phyloP scores from a whole-genome alignment of 2,888 invertebrate species.

The Lasioglossum malachurum region DNA sequence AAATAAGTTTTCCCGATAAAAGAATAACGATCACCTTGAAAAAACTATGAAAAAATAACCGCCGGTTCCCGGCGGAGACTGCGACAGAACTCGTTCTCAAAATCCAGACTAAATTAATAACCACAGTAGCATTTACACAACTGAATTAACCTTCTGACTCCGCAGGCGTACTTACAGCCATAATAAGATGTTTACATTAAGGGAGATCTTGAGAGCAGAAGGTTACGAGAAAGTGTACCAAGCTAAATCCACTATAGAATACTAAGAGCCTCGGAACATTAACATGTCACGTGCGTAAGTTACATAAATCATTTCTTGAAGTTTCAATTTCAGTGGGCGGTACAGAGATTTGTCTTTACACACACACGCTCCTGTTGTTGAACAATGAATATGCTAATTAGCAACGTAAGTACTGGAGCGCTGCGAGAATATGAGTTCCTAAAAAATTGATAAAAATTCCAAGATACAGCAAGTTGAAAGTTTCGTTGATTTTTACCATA shows the following conservation, averaged over 20 bases:
- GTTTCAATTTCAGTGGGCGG: not conserved
- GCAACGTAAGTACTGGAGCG: not conserved
- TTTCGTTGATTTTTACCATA: not conserved
- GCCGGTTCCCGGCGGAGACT: not conserved
- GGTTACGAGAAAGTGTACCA: constrained; percentile 4
- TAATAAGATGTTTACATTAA: not conserved
- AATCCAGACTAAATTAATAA: not conserved
- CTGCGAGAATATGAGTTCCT: not conserved
- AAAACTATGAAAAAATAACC: no score
- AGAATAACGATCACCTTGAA: no score
- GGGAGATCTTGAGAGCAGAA: not conserved
- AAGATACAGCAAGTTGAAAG: not conserved
- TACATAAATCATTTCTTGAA: constrained; percentile 5
- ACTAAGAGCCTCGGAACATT: constrained; percentile 5
- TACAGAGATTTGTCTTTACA: not conserved
- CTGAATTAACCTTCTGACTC: not conserved
- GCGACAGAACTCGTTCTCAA: not conserved
- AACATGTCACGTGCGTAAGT: constrained; percentile 5
- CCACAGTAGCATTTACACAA: not conserved
- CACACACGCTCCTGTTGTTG: not conserved
- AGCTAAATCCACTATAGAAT: not conserved
- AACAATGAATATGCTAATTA: constrained; percentile 1
- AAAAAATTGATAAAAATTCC: not conserved
- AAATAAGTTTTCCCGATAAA: no score
- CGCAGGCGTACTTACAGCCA: not conserved